phyloP scores from a whole-genome alignment of 1,140 invertebrate genomes.

The Mamestra configurata region DNA sequence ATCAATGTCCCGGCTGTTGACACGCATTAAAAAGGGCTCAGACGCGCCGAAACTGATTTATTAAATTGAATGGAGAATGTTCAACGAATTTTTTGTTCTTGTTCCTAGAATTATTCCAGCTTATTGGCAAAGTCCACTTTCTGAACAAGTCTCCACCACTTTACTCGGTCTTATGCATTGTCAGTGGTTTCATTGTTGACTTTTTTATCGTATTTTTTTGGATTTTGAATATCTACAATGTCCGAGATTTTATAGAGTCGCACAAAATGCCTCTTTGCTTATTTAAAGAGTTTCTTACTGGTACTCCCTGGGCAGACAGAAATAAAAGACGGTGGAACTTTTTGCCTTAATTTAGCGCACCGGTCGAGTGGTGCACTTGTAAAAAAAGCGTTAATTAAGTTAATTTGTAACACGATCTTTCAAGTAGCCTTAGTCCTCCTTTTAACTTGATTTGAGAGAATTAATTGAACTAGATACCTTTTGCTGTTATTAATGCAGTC shows the following conservation, averaged over 20 bases:
- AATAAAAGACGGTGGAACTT: neutral
- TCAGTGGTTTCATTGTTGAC: constrained; percentile 21
- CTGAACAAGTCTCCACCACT: neutral
- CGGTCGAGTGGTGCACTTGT: neutral
- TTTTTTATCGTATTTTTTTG: constrained; percentile 3
- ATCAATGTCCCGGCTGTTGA: constrained; percentile 21
- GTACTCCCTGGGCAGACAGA: neutral
- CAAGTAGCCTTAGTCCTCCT: neutral
- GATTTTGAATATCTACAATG: neutral
- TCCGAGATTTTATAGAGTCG: neutral
- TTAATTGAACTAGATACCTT: neutral
- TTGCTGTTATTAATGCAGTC: neutral
- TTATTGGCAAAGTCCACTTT: constrained; percentile 19
- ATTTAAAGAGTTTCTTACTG: too few relatives aligned
- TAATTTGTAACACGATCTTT: neutral
- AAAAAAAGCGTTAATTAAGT: neutral
- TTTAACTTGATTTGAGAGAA: neutral
- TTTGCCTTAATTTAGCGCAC: neutral
- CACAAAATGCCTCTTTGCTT: neutral
- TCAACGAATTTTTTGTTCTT: constrained; percentile 21
- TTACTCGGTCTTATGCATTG: constrained; percentile 11
- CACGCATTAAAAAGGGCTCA: constrained; percentile 38
- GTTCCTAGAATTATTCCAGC: constrained; percentile 33
- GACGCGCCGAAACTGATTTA: constrained; percentile 44
- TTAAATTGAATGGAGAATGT: constrained; percentile 15